These are phyloP conservation scores for Torymus aiolomorphi DNA, from an alignment of 2,888 invertebrate genomes.

Conservation along the genomic window DNA sequence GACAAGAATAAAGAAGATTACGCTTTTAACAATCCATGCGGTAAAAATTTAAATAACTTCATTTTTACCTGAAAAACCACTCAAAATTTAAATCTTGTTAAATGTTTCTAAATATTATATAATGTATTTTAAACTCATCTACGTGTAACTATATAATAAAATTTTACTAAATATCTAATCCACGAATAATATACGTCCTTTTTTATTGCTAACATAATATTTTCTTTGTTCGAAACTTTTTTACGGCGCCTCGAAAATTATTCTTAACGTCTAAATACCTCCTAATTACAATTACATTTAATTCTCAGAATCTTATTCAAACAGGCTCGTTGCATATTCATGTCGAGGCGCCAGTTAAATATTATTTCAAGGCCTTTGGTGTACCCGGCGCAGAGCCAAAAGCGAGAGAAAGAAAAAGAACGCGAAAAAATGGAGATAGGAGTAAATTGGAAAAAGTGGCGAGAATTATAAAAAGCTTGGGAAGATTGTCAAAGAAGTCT, in stretches of 20 bases:
- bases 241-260: background rate
- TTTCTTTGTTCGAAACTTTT: background rate
- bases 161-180: too few species aligned
- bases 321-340: slow-evolving; percentile 31
- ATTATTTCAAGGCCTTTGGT: slow-evolving; percentile 19
- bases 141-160: too few species aligned
- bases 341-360: slow-evolving; percentile 27
- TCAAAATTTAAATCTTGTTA: too few species aligned
- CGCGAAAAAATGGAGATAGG: background rate
- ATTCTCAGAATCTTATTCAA: slow-evolving; percentile 7
- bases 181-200: too few species aligned
- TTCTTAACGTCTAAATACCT: background rate
- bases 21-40: too few species aligned
- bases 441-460: background rate
- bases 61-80: too few species aligned
- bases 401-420: background rate
- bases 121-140: too few species aligned
- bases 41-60: too few species aligned
- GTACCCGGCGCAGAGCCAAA: background rate
- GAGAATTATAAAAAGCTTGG: slow-evolving; percentile 1
- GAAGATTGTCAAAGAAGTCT: background rate
- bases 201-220: too few species aligned
- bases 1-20: too few species aligned
- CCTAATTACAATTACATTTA: slow-evolving; percentile 32
- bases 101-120: too few species aligned